Conservation (phyloP, 2,888 invertebrate species). For the Drosophila yooni region DNA sequence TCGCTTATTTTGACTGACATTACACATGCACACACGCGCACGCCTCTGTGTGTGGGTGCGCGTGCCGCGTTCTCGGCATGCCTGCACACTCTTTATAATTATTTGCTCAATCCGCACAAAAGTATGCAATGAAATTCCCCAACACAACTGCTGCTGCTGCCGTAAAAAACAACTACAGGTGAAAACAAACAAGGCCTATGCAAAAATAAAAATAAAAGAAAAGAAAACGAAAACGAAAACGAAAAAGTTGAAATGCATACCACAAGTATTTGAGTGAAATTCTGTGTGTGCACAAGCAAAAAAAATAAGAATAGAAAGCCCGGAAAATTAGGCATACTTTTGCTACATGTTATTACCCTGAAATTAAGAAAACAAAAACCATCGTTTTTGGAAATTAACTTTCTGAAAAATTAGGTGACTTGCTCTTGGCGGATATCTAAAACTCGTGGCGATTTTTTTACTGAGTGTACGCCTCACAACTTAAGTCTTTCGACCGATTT, state of each 20-base stretch:
- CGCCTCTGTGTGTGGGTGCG: neutral
- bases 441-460: neutral
- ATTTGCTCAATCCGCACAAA: slow-evolving; percentile 71
- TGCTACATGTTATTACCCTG: neutral
- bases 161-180: neutral
- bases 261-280: neutral
- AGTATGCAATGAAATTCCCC: slow-evolving; percentile 50
- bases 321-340: neutral
- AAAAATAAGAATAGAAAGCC: neutral
- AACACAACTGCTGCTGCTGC: neutral
- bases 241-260: neutral
- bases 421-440: neutral
- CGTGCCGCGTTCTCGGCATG: slow-evolving; percentile 32
- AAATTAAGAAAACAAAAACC: neutral
- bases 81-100: slow-evolving; percentile 59
- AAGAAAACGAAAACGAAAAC: neutral
- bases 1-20: slow-evolving; percentile 30
- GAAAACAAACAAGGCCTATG: neutral
- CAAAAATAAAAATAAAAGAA: neutral
- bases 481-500: slow-evolving; percentile 2
- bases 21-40: slow-evolving; percentile 28
- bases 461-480: neutral
- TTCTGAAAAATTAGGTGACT: neutral
- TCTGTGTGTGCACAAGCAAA: neutral
- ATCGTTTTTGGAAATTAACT: neutral